Percentiles rank a stretch among this genome's conserved stretches.
Evolutionary conservation across 2,797 vertebrate species (phyloP).

Genomic region (Manis javanica): DNA sequence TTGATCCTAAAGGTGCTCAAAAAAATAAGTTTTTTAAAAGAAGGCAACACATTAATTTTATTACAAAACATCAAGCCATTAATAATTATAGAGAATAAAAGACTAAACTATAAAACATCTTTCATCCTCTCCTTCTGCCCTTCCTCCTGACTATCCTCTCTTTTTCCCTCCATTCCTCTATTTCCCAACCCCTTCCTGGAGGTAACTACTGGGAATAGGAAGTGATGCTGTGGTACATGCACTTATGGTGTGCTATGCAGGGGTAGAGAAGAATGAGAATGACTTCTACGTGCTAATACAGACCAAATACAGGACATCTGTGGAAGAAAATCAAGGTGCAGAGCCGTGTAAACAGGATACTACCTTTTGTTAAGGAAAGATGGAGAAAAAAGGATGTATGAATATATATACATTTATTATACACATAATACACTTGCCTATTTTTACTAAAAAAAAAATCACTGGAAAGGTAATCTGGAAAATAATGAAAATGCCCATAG

Average conservation of each 20-base stretch:
- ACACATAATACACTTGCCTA: not conserved
- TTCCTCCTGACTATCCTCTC: not conserved
- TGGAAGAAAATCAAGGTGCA: not conserved
- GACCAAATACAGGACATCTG: not conserved
- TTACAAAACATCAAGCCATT: not conserved
- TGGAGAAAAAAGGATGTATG: not conserved
- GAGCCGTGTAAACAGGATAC: not conserved
- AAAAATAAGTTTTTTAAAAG: not conserved
- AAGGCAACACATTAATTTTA: not conserved
- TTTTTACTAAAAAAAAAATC: not conserved
- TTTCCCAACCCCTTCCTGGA: not conserved
- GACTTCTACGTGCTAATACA: not conserved
- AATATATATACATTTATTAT: not conserved
- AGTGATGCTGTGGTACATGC: not conserved
- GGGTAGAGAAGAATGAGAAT: not conserved
- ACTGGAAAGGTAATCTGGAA: not conserved
- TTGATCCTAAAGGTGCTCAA: not conserved
- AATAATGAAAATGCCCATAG: not conserved
- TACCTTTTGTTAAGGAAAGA: not conserved
- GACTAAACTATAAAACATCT: not conserved
- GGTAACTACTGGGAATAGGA: too few relatives aligned
- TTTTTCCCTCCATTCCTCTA: rapidly evolving
- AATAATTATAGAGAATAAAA: not conserved
- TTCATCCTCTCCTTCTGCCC: not conserved
- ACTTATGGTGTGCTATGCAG: not conserved